Conservation (phyloP, 2,797 vertebrate genomes). For the Sebastes minor region DNA sequence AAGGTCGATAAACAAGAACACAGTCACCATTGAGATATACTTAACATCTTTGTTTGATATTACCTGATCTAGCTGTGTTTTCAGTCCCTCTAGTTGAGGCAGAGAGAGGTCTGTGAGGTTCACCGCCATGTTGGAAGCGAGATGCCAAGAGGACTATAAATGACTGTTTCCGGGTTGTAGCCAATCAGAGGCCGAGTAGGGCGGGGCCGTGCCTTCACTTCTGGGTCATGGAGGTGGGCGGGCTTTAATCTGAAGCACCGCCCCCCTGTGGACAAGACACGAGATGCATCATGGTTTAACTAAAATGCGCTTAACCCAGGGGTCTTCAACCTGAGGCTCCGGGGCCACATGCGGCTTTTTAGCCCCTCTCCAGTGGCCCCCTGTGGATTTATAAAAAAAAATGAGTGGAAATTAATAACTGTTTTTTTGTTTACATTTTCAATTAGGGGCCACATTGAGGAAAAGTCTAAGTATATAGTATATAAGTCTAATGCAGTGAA, state of each 20-base stretch:
- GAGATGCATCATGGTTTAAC: background rate
- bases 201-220: no score
- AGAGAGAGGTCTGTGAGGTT: constrained; percentile 90
- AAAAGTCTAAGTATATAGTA: no score
- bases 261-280: background rate
- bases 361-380: no score
- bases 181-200: no score
- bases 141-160: constrained; percentile 1
- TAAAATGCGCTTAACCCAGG: background rate
- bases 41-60: fast-evolving
- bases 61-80: constrained; percentile 94
- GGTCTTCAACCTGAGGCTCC: no score
- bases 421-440: no score
- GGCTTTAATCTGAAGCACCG: background rate
- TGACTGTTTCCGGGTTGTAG: constrained; percentile 49
- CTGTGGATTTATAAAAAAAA: no score
- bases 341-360: no score
- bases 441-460: no score
- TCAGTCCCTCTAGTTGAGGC: constrained; percentile 91
- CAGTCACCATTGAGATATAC: fast-evolving
- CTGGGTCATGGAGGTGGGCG: background rate
- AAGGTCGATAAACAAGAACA: fast-evolving
- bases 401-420: no score
- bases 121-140: constrained; percentile 84
- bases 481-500: no score